Conservation (phyloP, 2,888 invertebrate genomes). For the Emesis furor region DNA sequence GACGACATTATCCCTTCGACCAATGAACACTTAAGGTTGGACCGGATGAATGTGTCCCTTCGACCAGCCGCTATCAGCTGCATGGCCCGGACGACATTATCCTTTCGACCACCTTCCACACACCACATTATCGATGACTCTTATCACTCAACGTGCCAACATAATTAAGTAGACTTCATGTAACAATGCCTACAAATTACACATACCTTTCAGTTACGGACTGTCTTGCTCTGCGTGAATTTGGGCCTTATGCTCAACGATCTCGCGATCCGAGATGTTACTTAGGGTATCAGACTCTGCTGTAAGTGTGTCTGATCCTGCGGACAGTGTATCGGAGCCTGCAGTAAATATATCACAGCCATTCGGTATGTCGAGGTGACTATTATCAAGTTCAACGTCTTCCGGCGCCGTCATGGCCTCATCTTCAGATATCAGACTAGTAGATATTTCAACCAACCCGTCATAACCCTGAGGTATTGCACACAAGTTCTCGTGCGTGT, state of each 20-base stretch:
- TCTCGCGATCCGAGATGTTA: not conserved
- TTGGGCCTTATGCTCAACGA: not conserved
- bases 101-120: constrained; percentile 1
- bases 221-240: constrained; percentile 2
- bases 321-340: constrained; percentile 18
- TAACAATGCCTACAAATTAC: not conserved
- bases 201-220: constrained; percentile 2
- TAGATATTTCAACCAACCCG: constrained; percentile 12
- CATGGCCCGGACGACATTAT: constrained; percentile 2
- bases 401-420: constrained; percentile 22
- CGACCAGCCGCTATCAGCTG: not conserved
- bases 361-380: not conserved
- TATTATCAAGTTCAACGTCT: not conserved
- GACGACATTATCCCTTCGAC: constrained; percentile 24
- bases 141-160: not conserved
- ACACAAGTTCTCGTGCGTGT: constrained; percentile 66
- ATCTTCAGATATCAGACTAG: not conserved
- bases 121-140: not conserved
- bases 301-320: not conserved
- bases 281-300: constrained; percentile 3
- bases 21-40: constrained; percentile 22
- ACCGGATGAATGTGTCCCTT: constrained; percentile 20
- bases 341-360: not conserved
- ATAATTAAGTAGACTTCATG: not conserved
- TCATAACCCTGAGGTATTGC: constrained; percentile 47